phyloP scores from a whole-genome alignment of 1,140 invertebrate genomes.

The Drosophila hydei region DNA sequence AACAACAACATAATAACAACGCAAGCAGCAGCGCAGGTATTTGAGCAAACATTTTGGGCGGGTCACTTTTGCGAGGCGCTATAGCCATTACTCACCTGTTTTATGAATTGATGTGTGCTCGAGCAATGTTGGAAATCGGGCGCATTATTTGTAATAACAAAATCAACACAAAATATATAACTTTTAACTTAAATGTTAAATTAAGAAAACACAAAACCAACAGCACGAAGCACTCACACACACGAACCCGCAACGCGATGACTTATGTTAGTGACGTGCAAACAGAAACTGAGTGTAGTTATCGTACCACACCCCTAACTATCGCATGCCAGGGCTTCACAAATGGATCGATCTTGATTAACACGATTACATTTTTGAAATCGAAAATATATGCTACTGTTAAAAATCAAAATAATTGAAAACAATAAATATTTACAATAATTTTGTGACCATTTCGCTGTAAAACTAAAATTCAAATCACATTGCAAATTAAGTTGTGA shows the following conservation, averaged over 20 bases:
- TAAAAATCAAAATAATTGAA: no score
- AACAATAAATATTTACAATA: no score
- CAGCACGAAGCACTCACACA: constrained; percentile 21
- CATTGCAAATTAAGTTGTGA: background rate
- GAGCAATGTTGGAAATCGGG: constrained; percentile 18
- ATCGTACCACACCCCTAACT: constrained; percentile 49
- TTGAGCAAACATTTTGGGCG: constrained; percentile 72
- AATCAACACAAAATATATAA: constrained; percentile 47
- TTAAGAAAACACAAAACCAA: constrained; percentile 52
- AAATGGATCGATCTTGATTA: constrained; percentile 19
- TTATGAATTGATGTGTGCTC: constrained; percentile 9
- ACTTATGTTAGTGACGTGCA: constrained; percentile 45
- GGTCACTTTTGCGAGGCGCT: constrained; percentile 31
- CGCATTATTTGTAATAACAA: constrained; percentile 55
- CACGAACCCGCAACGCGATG: constrained; percentile 39
- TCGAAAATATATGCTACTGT: no score
- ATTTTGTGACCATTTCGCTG: no score
- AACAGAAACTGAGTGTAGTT: constrained; percentile 35
- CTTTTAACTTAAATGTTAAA: constrained; percentile 51
- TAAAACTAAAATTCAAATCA: no score
- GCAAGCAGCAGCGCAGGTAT: constrained; percentile 65
- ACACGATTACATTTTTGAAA: background rate
- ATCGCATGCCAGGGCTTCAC: background rate
- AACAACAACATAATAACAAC: constrained; percentile 68
- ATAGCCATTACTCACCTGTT: constrained; percentile 42